These are phyloP conservation scores for Perodicticus potto DNA, from an alignment of 2,797 vertebrate genomes.

Conservation along the genomic window DNA sequence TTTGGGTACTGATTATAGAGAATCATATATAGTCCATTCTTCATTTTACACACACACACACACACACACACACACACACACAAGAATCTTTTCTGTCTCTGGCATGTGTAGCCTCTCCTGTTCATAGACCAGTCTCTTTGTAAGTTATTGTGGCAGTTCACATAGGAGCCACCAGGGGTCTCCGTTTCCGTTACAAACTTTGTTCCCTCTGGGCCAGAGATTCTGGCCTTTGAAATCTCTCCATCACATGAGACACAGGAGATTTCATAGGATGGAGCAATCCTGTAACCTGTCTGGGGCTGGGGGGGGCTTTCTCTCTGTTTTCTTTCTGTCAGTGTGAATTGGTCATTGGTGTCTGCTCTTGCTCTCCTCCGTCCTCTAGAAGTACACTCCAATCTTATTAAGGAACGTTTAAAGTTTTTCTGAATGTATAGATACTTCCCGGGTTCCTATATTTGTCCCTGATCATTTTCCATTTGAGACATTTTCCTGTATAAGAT, in stretches of 20 bases:
- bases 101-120: constrained; percentile 86
- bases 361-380: constrained; percentile 42
- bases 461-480: constrained; percentile 71
- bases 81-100: constrained; percentile 77
- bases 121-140: constrained; percentile 82
- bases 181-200: constrained; percentile 81
- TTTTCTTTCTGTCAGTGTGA: constrained; percentile 67
- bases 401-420: constrained; percentile 51
- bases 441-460: constrained; percentile 58
- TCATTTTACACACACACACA: constrained; percentile 81
- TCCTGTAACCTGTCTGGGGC: constrained; percentile 69
- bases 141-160: constrained; percentile 80
- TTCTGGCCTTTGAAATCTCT: constrained; percentile 75
- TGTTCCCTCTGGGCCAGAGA: constrained; percentile 76
- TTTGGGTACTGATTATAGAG: constrained; percentile 83
- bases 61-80: constrained; percentile 73
- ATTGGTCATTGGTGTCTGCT: constrained; percentile 70
- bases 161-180: constrained; percentile 84
- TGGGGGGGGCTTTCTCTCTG: constrained; percentile 51
- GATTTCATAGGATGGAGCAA: constrained; percentile 69
- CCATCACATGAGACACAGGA: constrained; percentile 53
- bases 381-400: constrained; percentile 59
- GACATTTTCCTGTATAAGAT: constrained; percentile 71
- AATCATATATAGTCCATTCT: constrained; percentile 83
- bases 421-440: constrained; percentile 73